A percentile compares a stretch with the other conserved stretches of the same genome.
Evolutionary conservation across 2,888 invertebrate genomes (phyloP).

Genomic region (Adelphocoris suturalis): DNA sequence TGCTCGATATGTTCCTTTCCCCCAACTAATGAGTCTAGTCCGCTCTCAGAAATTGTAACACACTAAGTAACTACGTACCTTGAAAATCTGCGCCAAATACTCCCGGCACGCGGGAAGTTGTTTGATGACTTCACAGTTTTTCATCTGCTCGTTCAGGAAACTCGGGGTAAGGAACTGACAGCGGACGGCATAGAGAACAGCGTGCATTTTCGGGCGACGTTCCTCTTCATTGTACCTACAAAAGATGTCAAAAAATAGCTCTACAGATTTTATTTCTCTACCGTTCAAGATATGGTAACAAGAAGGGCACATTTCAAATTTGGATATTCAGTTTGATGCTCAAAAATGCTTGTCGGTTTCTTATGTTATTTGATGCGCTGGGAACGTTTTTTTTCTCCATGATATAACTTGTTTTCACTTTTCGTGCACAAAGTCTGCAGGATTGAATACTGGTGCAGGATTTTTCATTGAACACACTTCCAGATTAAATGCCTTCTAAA

Average conservation of each 20-base stretch:
- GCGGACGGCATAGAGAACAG: conserved; percentile 91
- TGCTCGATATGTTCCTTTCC: too few species aligned
- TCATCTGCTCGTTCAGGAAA: conserved; percentile 94
- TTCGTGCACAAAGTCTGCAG: too few species aligned
- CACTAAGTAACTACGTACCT: conserved; percentile 79
- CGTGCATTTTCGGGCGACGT: conserved; percentile 91
- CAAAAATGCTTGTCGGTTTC: too few species aligned
- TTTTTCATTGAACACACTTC: too few species aligned
- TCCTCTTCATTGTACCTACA: conserved; percentile 85
- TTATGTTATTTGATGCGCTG: too few species aligned
- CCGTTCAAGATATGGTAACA: not conserved
- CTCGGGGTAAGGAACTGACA: conserved; percentile 95
- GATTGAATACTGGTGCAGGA: too few species aligned
- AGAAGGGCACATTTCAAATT: not conserved
- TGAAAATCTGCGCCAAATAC: conserved; percentile 93
- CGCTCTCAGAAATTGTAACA: too few species aligned
- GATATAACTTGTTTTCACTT: too few species aligned
- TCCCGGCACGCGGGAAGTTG: conserved; percentile 93
- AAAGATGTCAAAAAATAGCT: not conserved
- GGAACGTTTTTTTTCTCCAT: too few species aligned
- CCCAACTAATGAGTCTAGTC: too few species aligned
- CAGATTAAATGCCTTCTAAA: too few species aligned
- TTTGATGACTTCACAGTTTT: conserved; percentile 91
- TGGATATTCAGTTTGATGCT: not conserved
- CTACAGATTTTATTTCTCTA: not conserved